Evolutionary conservation across 1,140 invertebrate genomes (phyloP).

Genomic region (Drosophila hydei): DNA sequence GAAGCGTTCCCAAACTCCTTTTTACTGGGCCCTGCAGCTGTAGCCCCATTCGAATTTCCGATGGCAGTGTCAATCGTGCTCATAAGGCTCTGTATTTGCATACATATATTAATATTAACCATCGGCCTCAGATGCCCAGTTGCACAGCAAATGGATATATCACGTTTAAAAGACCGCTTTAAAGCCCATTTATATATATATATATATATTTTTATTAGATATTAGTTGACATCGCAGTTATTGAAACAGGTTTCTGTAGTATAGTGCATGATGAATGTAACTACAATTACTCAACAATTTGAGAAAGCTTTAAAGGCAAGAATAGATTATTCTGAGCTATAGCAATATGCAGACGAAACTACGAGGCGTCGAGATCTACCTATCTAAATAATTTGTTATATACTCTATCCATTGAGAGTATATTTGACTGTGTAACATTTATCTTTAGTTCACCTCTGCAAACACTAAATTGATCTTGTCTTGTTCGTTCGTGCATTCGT

Average conservation of each 20-base stretch:
- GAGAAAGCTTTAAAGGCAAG: background rate
- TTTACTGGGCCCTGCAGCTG: conserved; percentile 46
- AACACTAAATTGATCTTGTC: no score
- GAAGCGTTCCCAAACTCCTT: conserved; percentile 35
- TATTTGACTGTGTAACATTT: no score
- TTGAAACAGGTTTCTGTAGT: background rate
- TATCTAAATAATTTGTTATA: no score
- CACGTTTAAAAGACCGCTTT: background rate
- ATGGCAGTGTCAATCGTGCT: conserved; percentile 18
- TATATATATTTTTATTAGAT: background rate
- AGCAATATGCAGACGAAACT: background rate
- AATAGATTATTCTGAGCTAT: background rate
- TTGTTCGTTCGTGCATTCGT: no score
- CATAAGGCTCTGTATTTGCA: conserved; percentile 1
- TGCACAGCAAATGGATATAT: background rate
- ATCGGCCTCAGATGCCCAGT: conserved; percentile 1
- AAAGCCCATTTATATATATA: background rate
- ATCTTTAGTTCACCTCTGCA: no score
- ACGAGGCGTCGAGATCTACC: background rate
- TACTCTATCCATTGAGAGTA: no score
- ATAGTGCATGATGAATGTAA: background rate
- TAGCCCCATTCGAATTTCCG: conserved; percentile 33
- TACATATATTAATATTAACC: background rate
- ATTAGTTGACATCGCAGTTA: background rate
- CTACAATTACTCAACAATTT: no score